A percentile compares a stretch with the other conserved stretches of the same genome.
Conservation (phyloP, 2,797 vertebrate genomes). For the Pogonophryne albipinna region DNA sequence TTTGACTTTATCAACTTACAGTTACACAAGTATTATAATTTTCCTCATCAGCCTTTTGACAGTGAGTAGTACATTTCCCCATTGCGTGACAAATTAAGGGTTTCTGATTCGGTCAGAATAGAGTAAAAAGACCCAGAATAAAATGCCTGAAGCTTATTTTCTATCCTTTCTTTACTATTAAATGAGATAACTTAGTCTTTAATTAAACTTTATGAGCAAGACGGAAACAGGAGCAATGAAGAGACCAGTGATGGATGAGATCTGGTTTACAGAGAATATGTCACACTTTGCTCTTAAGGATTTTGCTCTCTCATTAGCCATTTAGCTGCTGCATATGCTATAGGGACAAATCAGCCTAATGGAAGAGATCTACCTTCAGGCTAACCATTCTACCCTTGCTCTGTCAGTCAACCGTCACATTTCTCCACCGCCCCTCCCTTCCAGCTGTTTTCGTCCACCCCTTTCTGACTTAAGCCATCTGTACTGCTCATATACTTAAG, state of each 20-base stretch:
- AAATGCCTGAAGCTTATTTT: slow-evolving; percentile 28
- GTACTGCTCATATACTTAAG: slow-evolving; percentile 22
- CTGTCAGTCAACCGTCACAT: slow-evolving; percentile 36
- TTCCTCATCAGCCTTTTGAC: slow-evolving; percentile 5
- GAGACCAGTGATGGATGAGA: slow-evolving; percentile 44
- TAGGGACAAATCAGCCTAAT: slow-evolving; percentile 34
- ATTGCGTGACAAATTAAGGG: too few species aligned
- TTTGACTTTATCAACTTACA: slow-evolving; percentile 8
- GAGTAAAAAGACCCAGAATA: slow-evolving; percentile 8
- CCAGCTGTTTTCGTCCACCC: slow-evolving; percentile 41
- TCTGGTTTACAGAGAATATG: slow-evolving; percentile 38
- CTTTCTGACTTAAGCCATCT: background rate
- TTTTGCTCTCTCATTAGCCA: slow-evolving; percentile 50
- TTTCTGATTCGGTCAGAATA: background rate
- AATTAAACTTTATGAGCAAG: slow-evolving; percentile 65
- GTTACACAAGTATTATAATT: background rate
- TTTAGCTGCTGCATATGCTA: slow-evolving; percentile 5
- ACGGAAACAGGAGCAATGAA: slow-evolving; percentile 19
- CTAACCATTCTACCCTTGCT: slow-evolving; percentile 12
- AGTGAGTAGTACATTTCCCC: background rate
- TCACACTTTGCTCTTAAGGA: slow-evolving; percentile 38
- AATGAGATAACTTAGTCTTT: slow-evolving; percentile 68
- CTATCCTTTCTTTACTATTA: slow-evolving; percentile 48
- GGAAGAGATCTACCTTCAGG: slow-evolving; percentile 30
- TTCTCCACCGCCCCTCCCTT: slow-evolving; percentile 10